Percentiles rank a stretch among this genome's conserved stretches.
phyloP scores from a whole-genome alignment of 2,113 vertebrate genomes.

The Muscicapa adusta region DNA sequence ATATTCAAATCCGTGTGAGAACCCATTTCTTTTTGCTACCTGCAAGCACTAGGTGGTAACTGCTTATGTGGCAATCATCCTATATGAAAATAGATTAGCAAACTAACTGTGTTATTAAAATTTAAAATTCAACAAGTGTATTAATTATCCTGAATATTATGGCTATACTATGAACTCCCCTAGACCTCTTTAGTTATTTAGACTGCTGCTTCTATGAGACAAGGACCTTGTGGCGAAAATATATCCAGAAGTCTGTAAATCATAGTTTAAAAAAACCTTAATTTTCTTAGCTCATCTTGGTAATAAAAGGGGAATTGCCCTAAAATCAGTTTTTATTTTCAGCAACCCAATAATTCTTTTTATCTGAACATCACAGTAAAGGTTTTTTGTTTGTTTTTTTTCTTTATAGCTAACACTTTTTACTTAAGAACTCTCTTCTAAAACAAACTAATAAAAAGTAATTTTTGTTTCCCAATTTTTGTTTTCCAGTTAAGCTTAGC shows the following conservation, averaged over 20 bases:
- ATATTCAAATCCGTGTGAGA: background rate
- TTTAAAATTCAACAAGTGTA: background rate
- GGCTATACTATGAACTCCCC: background rate
- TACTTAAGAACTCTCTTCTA: background rate
- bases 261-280: slow-evolving; percentile 17
- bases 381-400: background rate
- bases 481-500: background rate
- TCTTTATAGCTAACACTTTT: background rate
- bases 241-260: slow-evolving; percentile 1
- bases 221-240: slow-evolving; percentile 30
- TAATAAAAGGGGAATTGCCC: background rate
- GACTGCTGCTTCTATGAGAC: background rate
- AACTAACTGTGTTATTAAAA: slow-evolving; percentile 8
- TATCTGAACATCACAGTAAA: background rate
- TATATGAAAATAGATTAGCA: background rate
- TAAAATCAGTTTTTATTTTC: background rate
- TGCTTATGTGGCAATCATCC: background rate
- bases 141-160: slow-evolving; percentile 17
- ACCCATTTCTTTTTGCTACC: background rate
- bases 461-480: background rate
- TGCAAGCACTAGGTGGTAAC: background rate
- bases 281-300: background rate
- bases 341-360: background rate
- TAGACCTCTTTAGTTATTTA: background rate
- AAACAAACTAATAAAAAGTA: background rate